Evolutionary conservation across 2,113 vertebrate genomes (phyloP), one percentile per base, ranked within the genome.

Genomic region (Zapornia atra): DNA sequence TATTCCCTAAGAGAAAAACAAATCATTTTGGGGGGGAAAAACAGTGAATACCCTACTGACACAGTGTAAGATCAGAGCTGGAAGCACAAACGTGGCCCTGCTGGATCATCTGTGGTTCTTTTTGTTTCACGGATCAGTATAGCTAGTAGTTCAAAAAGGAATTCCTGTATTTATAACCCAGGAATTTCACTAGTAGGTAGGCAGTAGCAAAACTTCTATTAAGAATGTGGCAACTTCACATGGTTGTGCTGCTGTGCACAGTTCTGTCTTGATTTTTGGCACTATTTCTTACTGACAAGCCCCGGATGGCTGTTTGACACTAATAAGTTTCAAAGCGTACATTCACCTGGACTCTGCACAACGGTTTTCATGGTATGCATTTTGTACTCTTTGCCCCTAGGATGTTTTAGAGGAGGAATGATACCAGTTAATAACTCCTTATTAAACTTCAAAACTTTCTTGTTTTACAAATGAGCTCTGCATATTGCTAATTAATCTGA

Each of bases 401-500:
- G 46, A 59, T 1, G 0, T 64, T 85, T 87, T 51, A 64, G 85
- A 68, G 44, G 82, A 53, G 17, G 46, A 94, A 92, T 0, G 4
- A 68, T 46, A 48, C 21, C 15, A 5, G 8, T 79, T 71, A 84
- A 66, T 59, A 86, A 38, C 38, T 38, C 26, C 6, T 29, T 42
- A 51, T 28, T 69, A 68, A 71, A 75, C 31, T 75, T 59, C 25
- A 36, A 83, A 93, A 86, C 19, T 88, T 88, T 9, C 13, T 10
- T 33, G 12, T 26, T 70, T 86, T 81, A 64, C n/a, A 46, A 73
- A 89, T 63, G 10, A 75, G 25, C 33, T 72, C 31, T 65, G 36
- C 2, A 5, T 68, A 80, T 46, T 75, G 36, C 44, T 83, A 96
- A 82, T 89, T 92, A 92, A 78, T 88, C 44, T 60, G 15, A 61